Conservation (phyloP, 2,888 invertebrate genomes). For the Thelaira solivaga region DNA sequence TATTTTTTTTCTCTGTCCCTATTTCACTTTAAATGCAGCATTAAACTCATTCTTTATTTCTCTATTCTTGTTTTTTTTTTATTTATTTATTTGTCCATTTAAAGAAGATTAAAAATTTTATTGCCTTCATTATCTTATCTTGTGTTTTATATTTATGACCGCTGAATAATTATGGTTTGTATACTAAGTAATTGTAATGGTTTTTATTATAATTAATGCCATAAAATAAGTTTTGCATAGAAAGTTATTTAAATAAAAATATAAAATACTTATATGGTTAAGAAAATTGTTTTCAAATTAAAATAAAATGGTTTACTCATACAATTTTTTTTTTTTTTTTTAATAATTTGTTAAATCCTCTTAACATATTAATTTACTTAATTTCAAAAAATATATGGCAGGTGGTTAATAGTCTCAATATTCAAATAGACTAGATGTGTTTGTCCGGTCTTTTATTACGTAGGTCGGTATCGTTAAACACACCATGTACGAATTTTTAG, state of each 20-base stretch:
- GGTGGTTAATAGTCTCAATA: no score
- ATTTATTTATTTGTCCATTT: conserved; percentile 51
- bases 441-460: no score
- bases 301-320: no score
- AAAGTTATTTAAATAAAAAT: neutral
- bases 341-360: no score
- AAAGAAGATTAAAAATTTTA: conserved; percentile 46
- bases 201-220: neutral
- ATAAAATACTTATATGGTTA: neutral
- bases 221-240: conserved; percentile 3
- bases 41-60: conserved; percentile 35
- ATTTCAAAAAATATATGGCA: no score
- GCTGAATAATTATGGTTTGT: conserved; percentile 19
- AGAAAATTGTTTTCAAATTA: no score
- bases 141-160: neutral
- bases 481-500: no score
- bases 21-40: neutral
- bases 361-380: no score
- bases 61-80: no score
- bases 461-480: no score
- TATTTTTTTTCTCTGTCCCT: neutral
- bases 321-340: no score
- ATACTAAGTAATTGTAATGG: conserved; percentile 4
- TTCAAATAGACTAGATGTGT: no score
- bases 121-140: conserved; percentile 21